These are phyloP conservation scores for Odontocerum albicorne DNA, from an alignment of 2,888 invertebrate genomes.

Conservation along the genomic window DNA sequence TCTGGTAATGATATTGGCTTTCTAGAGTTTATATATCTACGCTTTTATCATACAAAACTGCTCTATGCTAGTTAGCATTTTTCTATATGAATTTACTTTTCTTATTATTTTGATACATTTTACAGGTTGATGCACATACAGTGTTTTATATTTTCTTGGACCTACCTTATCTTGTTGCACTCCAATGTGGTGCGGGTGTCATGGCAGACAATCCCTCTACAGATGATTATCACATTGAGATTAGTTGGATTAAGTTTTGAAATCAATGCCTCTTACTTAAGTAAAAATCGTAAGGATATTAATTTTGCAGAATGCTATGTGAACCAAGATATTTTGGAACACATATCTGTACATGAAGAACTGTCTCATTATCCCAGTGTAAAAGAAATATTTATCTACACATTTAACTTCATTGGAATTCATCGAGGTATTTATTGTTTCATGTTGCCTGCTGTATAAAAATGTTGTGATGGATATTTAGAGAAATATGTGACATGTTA, in stretches of 20 bases:
- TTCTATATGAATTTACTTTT: too few species aligned
- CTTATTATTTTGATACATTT: too few species aligned
- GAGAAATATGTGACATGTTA: too few species aligned
- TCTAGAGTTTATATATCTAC: too few species aligned
- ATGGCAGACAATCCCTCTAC: constrained; percentile 73
- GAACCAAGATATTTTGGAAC: not conserved
- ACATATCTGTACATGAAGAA: constrained; percentile 40
- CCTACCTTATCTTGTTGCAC: constrained; percentile 74
- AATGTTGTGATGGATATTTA: too few species aligned
- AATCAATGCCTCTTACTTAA: constrained; percentile 54
- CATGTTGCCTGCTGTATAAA: too few species aligned
- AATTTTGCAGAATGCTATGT: not conserved
- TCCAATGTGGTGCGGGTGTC: constrained; percentile 66
- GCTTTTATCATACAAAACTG: too few species aligned
- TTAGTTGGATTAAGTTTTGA: constrained; percentile 85
- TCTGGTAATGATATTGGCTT: too few species aligned
- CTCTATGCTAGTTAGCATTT: too few species aligned
- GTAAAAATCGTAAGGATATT: constrained; percentile 37
- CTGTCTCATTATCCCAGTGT: constrained; percentile 49
- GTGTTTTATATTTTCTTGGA: constrained; percentile 75
- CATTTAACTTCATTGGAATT: constrained; percentile 81
- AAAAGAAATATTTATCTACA: constrained; percentile 72
- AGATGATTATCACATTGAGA: constrained; percentile 80
- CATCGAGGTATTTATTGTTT: constrained; percentile 80
- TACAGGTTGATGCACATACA: constrained; percentile 69